Evolutionary conservation across 2,113 vertebrate genomes (phyloP), one percentile per base, ranked within the genome.

Genomic region (Rhipidura dahli): DNA sequence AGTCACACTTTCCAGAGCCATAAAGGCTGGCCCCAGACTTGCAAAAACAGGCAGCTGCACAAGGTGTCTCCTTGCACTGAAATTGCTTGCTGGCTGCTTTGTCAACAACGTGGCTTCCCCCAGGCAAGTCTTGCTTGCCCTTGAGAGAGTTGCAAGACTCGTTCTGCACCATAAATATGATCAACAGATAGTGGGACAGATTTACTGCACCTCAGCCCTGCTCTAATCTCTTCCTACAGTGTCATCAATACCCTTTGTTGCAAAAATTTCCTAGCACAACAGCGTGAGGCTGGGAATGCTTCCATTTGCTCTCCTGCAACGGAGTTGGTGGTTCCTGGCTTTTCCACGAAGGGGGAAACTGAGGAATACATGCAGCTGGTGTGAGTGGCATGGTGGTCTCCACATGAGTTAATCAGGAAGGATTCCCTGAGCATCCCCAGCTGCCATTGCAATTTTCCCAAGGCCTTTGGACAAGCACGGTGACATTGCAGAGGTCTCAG

Each of bases 91-190:
- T 89, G 39, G 45, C 60, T 96, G 80, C 82, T 97, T 96, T 95
- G 92, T 94, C 94, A 97, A 97, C 75, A 95, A 87, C 61, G 64
- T 85, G 81, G 71, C 47, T 89, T 59, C 85, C 77, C n/a, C 83
- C 56, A 37, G 87, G 71, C 54, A 56, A 64, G 40, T 56, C 70
- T 84, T 47, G 56, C 47, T 91, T 80, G 64, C 93, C 92, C 89
- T 96, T 96, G 94, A 71, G 83, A 82, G 92, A 94, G 64, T 77
- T 93, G 84, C 57, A 90, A 61, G 79, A 84, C 78, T 50, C 1
- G 70, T 81, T 96, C 90, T 89, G 71, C 88, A 56, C 89, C 87
- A 91, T 95, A 92, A 95, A 89, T 94, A 64, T 53, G 70, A 66
- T 87, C 90, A 75, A 60, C 20, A 7, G 60, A 42, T 63, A 85